phyloP scores from a whole-genome alignment of 2,113 vertebrate genomes.

The Procavia capensis region DNA sequence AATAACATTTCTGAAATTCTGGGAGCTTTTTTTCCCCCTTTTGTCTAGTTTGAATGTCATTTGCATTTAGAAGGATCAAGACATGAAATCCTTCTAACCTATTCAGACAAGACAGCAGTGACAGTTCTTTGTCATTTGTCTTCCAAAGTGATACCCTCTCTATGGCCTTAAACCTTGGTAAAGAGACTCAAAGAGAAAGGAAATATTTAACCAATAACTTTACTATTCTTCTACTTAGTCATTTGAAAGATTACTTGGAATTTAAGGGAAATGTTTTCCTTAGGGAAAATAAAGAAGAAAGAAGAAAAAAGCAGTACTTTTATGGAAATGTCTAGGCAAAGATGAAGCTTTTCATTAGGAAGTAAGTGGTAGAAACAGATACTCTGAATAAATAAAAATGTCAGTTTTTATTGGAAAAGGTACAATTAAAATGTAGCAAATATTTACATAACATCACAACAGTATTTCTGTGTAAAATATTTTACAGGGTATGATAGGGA shows the following conservation, averaged over 20 bases:
- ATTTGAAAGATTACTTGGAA: conserved; percentile 20
- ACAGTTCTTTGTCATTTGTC: conserved; percentile 10
- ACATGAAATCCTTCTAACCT: not conserved
- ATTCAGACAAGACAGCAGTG: conserved; percentile 24
- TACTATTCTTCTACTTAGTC: conserved; percentile 26
- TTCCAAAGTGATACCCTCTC: not conserved
- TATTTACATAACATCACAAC: not conserved
- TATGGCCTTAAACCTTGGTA: not conserved
- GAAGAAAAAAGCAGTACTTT: not conserved
- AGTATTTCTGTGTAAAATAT: conserved; percentile 14
- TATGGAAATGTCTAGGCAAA: not conserved
- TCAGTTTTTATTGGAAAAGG: not conserved
- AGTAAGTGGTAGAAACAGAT: conserved; percentile 5
- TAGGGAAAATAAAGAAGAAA: not conserved
- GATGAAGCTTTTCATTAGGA: not conserved
- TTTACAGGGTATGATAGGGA: not conserved
- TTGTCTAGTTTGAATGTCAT: conserved; percentile 5
- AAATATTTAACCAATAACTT: not conserved
- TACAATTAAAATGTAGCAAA: not conserved
- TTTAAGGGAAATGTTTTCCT: conserved; percentile 27
- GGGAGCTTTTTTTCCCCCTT: not conserved
- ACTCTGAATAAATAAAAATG: conserved; percentile 6
- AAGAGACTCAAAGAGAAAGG: not conserved
- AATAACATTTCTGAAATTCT: conserved; percentile 33
- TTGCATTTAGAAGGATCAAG: conserved; percentile 29